phyloP scores from a whole-genome alignment of 2,113 vertebrate genomes.

The Triplophysa tibetana region DNA sequence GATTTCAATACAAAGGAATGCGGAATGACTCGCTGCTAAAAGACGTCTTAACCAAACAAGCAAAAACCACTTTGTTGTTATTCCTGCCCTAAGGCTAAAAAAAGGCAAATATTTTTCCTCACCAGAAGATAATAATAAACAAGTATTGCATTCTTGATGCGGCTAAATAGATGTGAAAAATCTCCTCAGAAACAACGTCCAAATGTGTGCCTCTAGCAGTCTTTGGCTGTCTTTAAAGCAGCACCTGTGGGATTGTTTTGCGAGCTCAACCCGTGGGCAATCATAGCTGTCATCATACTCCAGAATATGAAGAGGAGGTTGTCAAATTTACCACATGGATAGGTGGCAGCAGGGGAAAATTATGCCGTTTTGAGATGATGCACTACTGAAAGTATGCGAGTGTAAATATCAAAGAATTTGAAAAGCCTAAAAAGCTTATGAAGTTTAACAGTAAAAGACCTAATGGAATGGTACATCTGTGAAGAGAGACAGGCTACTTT shows the following conservation, averaged over 20 bases:
- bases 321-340: slow-evolving; percentile 26
- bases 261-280: slow-evolving; percentile 19
- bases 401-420: background rate
- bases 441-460: background rate
- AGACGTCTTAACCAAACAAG: too few relatives aligned
- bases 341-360: slow-evolving; percentile 12
- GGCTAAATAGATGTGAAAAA: background rate
- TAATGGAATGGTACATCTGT: background rate
- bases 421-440: background rate
- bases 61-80: too few relatives aligned
- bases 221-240: slow-evolving; percentile 3
- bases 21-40: too few relatives aligned
- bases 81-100: too few relatives aligned
- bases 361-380: slow-evolving; percentile 18
- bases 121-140: background rate
- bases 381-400: slow-evolving; percentile 6
- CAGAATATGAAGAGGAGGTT: slow-evolving; percentile 19
- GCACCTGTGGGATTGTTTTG: slow-evolving; percentile 18
- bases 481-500: background rate
- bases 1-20: too few relatives aligned
- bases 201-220: background rate
- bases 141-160: background rate
- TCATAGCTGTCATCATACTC: slow-evolving; percentile 35
- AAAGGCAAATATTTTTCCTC: too few relatives aligned
- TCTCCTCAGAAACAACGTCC: background rate